Evolutionary conservation across 2,888 invertebrate genomes (phyloP), one percentile per base, ranked within the genome.

Genomic region (Elegia similella): DNA sequence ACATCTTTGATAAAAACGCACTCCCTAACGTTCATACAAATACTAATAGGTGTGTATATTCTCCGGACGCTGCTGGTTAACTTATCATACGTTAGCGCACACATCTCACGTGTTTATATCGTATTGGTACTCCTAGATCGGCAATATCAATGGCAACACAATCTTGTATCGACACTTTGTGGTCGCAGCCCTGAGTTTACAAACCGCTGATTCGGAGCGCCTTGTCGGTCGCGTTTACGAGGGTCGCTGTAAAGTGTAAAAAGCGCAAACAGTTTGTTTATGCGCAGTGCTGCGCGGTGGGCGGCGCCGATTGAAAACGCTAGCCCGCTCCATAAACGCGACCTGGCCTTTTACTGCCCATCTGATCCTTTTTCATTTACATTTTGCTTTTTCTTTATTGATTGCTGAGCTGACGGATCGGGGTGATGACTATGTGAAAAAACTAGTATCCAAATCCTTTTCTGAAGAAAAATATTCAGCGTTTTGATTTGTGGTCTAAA

Each of bases 211-310:
- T 81, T 83, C 83, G 78, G 82, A 78, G 78, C 69, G 78, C 78
- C 84, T 77, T 83, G 87, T 83, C 73, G 80, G 77, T 79, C 80
- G 72, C 82, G 78, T 89, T 90, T 89, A 88, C 86, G 88, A 84
- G 80, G 82, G 82, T 80, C 79, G 85, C 85, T 88, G 86, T 86
- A 83, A 86, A 86, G 71, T 84, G 85, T 85, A 88, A 87, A 87
- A 88, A 86, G 82, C 80, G 83, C 83, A 83, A 88, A 88, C 82
- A 81, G 86, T 87, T 88, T 88, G 87, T 89, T 88, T 89, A 88
- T 86, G 86, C 85, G 79, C 78, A 73, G 71, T 72, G 70, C 70
- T 73, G 72, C 67, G 58, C 59, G 66, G 69, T 70, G 67, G 73
- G 73, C 75, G 73, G 79, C 77, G 74, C 69, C 67, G 72, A 76